phyloP scores from a whole-genome alignment of 2,797 vertebrate species.

The Darevskia nairensis region DNA sequence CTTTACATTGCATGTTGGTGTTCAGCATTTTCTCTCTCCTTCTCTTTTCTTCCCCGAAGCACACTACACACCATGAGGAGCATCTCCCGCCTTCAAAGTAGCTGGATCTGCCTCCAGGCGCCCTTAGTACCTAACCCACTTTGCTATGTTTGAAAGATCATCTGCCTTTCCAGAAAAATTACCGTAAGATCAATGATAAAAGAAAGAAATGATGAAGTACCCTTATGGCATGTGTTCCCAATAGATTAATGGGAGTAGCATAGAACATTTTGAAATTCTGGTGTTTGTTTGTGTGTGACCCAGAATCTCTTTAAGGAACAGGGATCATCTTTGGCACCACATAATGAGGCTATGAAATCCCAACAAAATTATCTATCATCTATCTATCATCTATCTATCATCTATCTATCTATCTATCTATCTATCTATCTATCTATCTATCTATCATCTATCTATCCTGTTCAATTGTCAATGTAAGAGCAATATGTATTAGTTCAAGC shows the following conservation, averaged over 20 bases:
- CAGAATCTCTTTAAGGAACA: neutral
- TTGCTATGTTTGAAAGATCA: slow-evolving; percentile 55
- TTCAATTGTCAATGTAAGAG: neutral
- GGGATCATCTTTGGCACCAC: neutral
- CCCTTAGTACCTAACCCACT: slow-evolving; percentile 42
- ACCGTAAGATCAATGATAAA: neutral
- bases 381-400: no score
- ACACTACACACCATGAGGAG: slow-evolving; percentile 21
- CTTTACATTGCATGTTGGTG: slow-evolving; percentile 74
- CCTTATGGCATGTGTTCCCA: slow-evolving; percentile 54
- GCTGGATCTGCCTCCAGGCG: slow-evolving; percentile 62
- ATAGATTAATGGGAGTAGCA: slow-evolving; percentile 5
- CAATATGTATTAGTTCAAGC: neutral
- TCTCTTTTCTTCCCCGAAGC: slow-evolving; percentile 37
- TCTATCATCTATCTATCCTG: neutral
- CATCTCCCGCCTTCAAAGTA: slow-evolving; percentile 60
- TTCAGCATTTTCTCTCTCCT: slow-evolving; percentile 45
- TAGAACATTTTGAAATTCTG: neutral
- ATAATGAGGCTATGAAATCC: neutral
- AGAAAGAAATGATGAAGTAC: slow-evolving; percentile 44
- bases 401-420: no score
- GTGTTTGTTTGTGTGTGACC: neutral
- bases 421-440: no score
- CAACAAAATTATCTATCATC: neutral
- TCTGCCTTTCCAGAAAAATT: slow-evolving; percentile 56